Evolutionary conservation across 1,140 invertebrate species (phyloP).

Genomic region (Cotesia vestalis): DNA sequence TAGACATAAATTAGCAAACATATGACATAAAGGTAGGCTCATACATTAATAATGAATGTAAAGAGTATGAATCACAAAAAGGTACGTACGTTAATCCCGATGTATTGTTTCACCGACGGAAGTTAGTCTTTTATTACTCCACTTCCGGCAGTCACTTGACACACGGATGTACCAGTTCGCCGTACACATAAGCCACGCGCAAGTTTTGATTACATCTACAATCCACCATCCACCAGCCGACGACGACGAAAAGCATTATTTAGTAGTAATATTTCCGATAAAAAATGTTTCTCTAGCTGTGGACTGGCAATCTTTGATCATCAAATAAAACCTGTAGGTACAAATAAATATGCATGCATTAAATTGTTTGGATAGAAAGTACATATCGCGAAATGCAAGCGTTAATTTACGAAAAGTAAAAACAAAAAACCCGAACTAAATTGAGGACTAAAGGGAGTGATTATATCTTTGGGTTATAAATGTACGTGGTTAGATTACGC

Average conservation of each 20-base stretch:
- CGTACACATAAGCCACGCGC: neutral
- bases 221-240: too few relatives aligned
- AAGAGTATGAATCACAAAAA: conserved; percentile 25
- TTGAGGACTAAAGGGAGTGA: conserved; percentile 31
- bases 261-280: too few relatives aligned
- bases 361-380: neutral
- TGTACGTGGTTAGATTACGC: too few relatives aligned
- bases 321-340: too few relatives aligned
- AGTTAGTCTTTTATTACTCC: conserved; percentile 36
- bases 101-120: conserved; percentile 40
- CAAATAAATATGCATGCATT: too few relatives aligned
- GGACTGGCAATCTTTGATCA: too few relatives aligned
- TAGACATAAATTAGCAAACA: conserved; percentile 6
- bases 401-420: conserved; percentile 39
- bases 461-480: conserved; percentile 31
- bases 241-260: too few relatives aligned
- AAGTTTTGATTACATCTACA: conserved; percentile 4
- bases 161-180: conserved; percentile 33
- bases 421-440: conserved; percentile 16
- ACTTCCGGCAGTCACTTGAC: conserved; percentile 38
- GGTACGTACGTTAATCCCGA: conserved; percentile 21
- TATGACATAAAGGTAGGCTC: neutral
- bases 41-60: neutral
- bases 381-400: conserved; percentile 12
- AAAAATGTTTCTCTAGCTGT: too few relatives aligned